Evolutionary conservation across 2,888 invertebrate genomes (phyloP).

Genomic region (Nowickia ferox): DNA sequence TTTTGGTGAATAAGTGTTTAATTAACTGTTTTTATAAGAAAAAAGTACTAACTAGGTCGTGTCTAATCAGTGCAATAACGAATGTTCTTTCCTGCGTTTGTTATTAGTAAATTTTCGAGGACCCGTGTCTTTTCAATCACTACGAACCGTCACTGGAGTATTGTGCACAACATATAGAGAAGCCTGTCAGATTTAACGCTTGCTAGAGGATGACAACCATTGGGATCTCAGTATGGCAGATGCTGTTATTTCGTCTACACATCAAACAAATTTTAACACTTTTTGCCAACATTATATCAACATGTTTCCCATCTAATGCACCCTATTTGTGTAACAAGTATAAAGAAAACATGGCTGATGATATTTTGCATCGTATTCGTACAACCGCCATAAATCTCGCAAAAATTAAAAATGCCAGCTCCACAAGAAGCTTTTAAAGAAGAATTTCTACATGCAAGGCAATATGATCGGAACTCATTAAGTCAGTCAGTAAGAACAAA

Average conservation of each 20-base stretch:
- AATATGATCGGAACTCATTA: no score
- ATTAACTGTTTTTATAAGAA: no score
- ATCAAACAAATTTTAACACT: not conserved
- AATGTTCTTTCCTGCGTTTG: not conserved
- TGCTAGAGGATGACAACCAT: not conserved
- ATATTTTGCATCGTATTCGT: not conserved
- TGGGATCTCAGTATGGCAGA: not conserved
- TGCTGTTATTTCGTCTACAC: not conserved
- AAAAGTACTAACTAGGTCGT: no score
- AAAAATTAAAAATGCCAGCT: no score
- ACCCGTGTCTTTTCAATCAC: not conserved
- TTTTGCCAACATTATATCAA: not conserved
- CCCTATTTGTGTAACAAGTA: no score
- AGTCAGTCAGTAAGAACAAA: no score
- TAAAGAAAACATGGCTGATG: conserved; percentile 4
- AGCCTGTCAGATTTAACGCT: not conserved
- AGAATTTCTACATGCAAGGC: no score
- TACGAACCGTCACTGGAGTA: not conserved
- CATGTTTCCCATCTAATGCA: not conserved
- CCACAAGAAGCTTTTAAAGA: no score
- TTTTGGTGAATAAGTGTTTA: no score
- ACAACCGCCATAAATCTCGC: not conserved
- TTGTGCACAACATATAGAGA: conserved; percentile 13
- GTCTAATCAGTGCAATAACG: not conserved
- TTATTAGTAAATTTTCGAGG: conserved; percentile 3